Evolutionary conservation across 1,140 invertebrate species (phyloP).

Genomic region (Teleopsis dalmanni): DNA sequence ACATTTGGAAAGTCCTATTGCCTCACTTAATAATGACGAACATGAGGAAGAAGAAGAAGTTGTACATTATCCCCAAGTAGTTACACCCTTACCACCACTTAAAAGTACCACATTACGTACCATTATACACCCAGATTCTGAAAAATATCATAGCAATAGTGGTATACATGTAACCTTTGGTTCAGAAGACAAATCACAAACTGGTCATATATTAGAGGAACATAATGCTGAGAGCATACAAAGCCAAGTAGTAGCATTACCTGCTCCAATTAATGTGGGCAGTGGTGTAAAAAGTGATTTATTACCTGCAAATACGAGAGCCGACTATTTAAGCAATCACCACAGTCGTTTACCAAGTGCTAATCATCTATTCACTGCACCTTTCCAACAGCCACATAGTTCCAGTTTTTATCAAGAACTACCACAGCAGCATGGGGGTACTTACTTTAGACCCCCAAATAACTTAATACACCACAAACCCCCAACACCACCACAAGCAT

Average conservation of each 20-base stretch:
- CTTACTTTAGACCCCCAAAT: conserved; percentile 47
- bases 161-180: conserved; percentile 70
- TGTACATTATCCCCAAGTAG: conserved; percentile 70
- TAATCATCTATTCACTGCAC: conserved; percentile 18
- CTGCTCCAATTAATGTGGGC: conserved; percentile 22
- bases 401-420: conserved; percentile 19
- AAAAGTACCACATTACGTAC: conserved; percentile 69
- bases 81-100: conserved; percentile 57
- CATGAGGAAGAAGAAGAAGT: conserved; percentile 50
- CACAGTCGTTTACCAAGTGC: conserved; percentile 15
- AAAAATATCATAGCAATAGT: conserved; percentile 66
- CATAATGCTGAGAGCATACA: conserved; percentile 52
- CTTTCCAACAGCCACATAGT: conserved; percentile 4
- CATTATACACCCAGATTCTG: conserved; percentile 75
- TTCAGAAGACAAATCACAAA: conserved; percentile 50
- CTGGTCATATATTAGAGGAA: conserved; percentile 48
- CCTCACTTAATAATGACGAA: conserved; percentile 38
- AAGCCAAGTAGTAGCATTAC: conserved; percentile 52
- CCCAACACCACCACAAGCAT: conserved; percentile 12
- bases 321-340: conserved; percentile 23
- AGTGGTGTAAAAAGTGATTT: not conserved
- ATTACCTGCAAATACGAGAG: conserved; percentile 20
- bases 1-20: conserved; percentile 37
- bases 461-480: conserved; percentile 15
- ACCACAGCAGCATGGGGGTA: conserved; percentile 41